A percentile compares a stretch with the other conserved stretches of the same genome.
These are phyloP conservation scores for Recurvirostra avosetta DNA, from an alignment of 2,113 vertebrate species.

Conservation along the genomic window DNA sequence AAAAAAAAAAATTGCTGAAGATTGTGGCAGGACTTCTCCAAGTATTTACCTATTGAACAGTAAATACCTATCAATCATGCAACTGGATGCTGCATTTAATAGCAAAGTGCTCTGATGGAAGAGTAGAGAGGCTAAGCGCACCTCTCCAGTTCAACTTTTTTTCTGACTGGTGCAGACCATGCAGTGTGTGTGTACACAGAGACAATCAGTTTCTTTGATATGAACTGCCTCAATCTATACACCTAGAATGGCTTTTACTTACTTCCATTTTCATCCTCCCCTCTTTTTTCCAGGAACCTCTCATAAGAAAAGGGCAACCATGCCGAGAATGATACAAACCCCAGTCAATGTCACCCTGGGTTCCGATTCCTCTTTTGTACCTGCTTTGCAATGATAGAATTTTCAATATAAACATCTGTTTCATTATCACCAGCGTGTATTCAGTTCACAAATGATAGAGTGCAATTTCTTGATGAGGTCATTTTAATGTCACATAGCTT, in stretches of 20 bases:
- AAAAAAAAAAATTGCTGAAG: not conserved
- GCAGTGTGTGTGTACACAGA: slow-evolving; percentile 65
- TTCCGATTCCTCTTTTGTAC: slow-evolving; percentile 71
- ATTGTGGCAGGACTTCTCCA: not conserved
- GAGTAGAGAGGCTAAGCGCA: slow-evolving; percentile 55
- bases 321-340: slow-evolving; percentile 77
- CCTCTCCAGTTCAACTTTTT: slow-evolving; percentile 36
- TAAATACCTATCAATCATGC: slow-evolving; percentile 31
- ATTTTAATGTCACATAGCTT: not conserved
- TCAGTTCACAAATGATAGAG: slow-evolving; percentile 68
- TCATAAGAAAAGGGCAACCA: slow-evolving; percentile 74
- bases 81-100: slow-evolving; percentile 59
- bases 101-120: slow-evolving; percentile 65
- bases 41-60: not conserved
- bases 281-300: slow-evolving; percentile 74
- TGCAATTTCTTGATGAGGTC: slow-evolving; percentile 16
- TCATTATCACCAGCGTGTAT: slow-evolving; percentile 59
- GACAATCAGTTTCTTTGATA: slow-evolving; percentile 56
- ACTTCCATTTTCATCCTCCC: slow-evolving; percentile 77
- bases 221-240: slow-evolving; percentile 71
- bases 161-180: slow-evolving; percentile 67
- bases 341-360: slow-evolving; percentile 72
- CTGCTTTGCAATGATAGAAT: slow-evolving; percentile 75
- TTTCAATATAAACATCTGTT: slow-evolving; percentile 69
- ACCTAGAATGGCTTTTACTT: slow-evolving; percentile 76